Evolutionary conservation across 1,140 invertebrate species (phyloP).

Genomic region (Zeugodacus cucurbitae): DNA sequence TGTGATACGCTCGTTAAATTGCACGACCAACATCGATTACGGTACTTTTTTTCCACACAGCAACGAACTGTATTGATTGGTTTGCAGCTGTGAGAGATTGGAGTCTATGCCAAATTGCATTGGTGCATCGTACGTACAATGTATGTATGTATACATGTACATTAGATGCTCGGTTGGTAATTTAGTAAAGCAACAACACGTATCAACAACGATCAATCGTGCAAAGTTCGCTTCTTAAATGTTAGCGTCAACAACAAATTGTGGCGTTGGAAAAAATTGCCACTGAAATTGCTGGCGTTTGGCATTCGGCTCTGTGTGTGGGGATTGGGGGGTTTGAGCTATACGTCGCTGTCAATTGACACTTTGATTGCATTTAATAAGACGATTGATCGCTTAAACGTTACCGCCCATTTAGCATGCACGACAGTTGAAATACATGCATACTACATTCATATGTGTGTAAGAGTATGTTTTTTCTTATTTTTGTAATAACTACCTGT

Average conservation of each 20-base stretch:
- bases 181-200: background rate
- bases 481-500: background rate
- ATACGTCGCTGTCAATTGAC: slow-evolving; percentile 25
- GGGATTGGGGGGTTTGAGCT: background rate
- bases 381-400: slow-evolving; percentile 29
- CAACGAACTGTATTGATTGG: background rate
- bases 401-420: slow-evolving; percentile 36
- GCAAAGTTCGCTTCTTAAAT: background rate
- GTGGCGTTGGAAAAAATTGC: slow-evolving; percentile 2
- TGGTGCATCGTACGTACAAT: background rate
- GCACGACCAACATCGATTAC: background rate
- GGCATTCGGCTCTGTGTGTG: background rate
- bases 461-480: background rate
- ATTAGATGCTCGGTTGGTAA: background rate
- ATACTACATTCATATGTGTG: too few relatives aligned
- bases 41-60: background rate
- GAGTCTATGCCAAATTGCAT: background rate
- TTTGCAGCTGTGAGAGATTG: background rate
- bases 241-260: background rate
- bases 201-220: background rate
- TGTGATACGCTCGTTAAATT: background rate
- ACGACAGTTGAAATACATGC: background rate
- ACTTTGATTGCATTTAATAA: slow-evolving; percentile 37
- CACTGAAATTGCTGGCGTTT: background rate
- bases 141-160: background rate